Evolutionary conservation across 2,113 vertebrate species (phyloP).

Genomic region (Laterallus jamaicensis): DNA sequence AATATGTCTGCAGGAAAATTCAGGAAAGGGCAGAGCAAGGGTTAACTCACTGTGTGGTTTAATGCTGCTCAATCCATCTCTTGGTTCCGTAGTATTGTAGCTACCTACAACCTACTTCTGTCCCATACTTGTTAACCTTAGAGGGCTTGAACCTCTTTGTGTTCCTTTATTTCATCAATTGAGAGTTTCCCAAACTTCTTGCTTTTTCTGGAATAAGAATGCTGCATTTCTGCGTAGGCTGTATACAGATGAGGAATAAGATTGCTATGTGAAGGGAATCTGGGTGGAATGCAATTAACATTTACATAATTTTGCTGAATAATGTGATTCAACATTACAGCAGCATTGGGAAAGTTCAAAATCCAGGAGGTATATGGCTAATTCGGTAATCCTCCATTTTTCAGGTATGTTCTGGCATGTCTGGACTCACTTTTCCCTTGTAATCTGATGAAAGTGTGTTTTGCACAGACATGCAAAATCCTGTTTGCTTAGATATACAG

Average conservation of each 20-base stretch:
- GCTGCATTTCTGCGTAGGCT: not conserved
- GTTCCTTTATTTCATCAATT: not conserved
- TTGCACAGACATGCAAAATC: slow-evolving; percentile 53
- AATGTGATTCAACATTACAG: not conserved
- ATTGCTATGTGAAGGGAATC: not conserved
- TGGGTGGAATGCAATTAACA: not conserved
- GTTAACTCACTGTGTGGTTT: not conserved
- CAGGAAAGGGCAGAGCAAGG: not conserved
- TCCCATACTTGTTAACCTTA: not conserved
- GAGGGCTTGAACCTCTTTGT: not conserved
- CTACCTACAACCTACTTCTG: not conserved
- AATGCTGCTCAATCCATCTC: not conserved
- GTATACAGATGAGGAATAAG: not conserved
- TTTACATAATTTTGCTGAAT: not conserved
- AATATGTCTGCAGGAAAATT: not conserved
- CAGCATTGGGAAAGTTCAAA: slow-evolving; percentile 19
- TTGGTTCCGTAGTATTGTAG: not conserved
- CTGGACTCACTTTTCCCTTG: slow-evolving; percentile 13
- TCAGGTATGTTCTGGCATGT: slow-evolving; percentile 28
- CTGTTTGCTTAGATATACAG: slow-evolving; percentile 26
- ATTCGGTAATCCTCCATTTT: slow-evolving; percentile 51
- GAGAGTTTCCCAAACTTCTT: not conserved
- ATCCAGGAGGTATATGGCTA: slow-evolving; percentile 2
- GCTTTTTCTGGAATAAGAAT: not conserved
- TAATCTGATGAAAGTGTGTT: slow-evolving; percentile 46